phyloP scores from a whole-genome alignment of 2,113 vertebrate genomes.

The Desmodus rotundus region DNA sequence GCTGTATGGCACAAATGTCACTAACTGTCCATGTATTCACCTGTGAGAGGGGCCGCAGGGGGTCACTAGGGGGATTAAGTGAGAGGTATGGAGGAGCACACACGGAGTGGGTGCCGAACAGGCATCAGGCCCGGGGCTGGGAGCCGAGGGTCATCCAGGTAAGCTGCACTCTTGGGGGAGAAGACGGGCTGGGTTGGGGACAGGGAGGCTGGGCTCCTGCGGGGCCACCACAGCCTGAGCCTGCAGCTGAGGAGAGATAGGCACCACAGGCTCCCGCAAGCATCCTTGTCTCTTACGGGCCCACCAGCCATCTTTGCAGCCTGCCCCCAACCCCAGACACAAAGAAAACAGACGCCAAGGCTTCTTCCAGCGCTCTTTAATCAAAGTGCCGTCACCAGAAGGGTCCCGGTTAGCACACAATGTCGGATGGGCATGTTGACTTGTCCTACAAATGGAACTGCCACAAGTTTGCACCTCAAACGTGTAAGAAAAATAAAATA shows the following conservation, averaged over 20 bases:
- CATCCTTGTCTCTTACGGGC: not conserved
- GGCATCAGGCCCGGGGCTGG: not conserved
- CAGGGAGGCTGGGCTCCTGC: not conserved
- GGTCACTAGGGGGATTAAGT: not conserved
- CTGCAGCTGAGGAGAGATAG: not conserved
- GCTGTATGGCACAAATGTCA: not conserved
- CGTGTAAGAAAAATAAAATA: slow-evolving; percentile 87
- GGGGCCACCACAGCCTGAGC: fast-evolving
- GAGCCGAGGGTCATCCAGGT: too few relatives aligned
- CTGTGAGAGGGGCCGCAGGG: not conserved
- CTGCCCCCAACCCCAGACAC: not conserved
- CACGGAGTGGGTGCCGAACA: not conserved
- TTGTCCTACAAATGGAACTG: slow-evolving; percentile 79
- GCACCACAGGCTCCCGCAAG: not conserved
- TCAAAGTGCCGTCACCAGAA: slow-evolving; percentile 77
- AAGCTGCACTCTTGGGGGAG: fast-evolving
- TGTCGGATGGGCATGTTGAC: slow-evolving; percentile 77
- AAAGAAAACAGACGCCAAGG: not conserved
- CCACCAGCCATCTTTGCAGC: too few relatives aligned
- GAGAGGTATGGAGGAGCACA: not conserved
- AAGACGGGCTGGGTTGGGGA: not conserved
- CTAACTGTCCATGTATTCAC: not conserved
- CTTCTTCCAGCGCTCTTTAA: slow-evolving; percentile 80
- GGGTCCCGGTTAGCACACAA: slow-evolving; percentile 68
- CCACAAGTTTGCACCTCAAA: slow-evolving; percentile 78